Conservation (phyloP, 2,888 invertebrate genomes). For the Digitonthophagus gazella region DNA sequence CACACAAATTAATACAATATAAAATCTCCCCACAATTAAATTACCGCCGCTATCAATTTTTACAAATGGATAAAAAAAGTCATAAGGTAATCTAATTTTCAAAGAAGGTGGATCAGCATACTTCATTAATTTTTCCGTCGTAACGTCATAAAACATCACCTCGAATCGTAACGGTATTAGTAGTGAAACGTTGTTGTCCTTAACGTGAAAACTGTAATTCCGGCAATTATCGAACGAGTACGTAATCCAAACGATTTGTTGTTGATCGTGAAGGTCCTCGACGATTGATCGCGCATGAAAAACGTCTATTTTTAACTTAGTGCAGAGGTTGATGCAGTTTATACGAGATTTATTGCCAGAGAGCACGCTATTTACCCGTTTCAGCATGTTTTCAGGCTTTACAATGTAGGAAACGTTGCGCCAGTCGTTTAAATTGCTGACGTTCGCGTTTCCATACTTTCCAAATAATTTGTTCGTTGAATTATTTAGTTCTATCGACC, state of each 20-base stretch:
- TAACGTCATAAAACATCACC: constrained; percentile 53
- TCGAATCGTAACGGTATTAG: constrained; percentile 37
- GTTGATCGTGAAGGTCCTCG: constrained; percentile 41
- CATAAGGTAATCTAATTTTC: constrained; percentile 57
- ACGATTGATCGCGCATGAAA: constrained; percentile 52
- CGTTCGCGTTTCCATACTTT: constrained; percentile 54
- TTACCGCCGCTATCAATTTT: constrained; percentile 37
- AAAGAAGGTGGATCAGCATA: constrained; percentile 58
- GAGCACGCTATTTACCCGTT: constrained; percentile 40
- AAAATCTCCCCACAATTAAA: neutral
- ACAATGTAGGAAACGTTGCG: constrained; percentile 47
- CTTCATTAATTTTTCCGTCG: constrained; percentile 49
- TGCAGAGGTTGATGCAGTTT: constrained; percentile 47
- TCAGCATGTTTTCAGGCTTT: constrained; percentile 42
- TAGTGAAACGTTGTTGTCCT: constrained; percentile 25
- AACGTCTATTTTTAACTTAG: constrained; percentile 47
- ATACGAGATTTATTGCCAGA: constrained; percentile 42
- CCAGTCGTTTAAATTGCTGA: constrained; percentile 52
- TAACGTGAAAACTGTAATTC: constrained; percentile 21
- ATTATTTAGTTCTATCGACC: constrained; percentile 35
- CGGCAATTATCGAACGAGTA: constrained; percentile 34
- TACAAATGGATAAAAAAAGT: constrained; percentile 64
- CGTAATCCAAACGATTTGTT: constrained; percentile 44
- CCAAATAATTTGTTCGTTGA: constrained; percentile 48
- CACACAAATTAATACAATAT: neutral